These are phyloP conservation scores for Galagoides demidoff DNA, from an alignment of 2,797 vertebrate genomes.

Conservation along the genomic window DNA sequence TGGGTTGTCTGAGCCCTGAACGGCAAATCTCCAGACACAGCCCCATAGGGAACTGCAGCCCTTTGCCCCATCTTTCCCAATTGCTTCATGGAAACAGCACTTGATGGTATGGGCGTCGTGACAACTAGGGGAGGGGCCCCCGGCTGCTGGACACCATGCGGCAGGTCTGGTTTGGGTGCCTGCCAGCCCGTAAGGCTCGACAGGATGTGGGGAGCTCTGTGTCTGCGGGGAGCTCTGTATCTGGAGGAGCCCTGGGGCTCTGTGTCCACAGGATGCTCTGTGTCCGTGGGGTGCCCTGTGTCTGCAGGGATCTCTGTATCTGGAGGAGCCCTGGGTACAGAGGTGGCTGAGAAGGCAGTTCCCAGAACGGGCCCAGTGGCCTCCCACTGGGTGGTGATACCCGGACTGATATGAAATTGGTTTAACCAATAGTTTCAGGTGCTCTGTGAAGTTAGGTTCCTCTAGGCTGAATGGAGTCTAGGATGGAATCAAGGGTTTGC, in stretches of 20 bases:
- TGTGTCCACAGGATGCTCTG: too few species aligned
- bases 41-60: fast-evolving
- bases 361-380: fast-evolving
- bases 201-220: not conserved
- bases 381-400: not conserved
- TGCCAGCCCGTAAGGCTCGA: too few species aligned
- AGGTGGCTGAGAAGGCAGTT: not conserved
- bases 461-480: too few species aligned
- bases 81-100: too few species aligned
- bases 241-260: too few species aligned
- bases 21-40: not conserved
- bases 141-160: not conserved
- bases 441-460: not conserved
- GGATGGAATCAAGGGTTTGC: fast-evolving
- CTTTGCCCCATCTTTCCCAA: not conserved
- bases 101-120: not conserved
- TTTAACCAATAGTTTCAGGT: not conserved
- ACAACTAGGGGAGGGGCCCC: not conserved
- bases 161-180: not conserved
- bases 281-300: not conserved
- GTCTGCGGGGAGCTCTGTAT: too few species aligned
- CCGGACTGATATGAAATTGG: too few species aligned
- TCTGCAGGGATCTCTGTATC: not conserved
- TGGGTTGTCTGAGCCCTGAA: not conserved
- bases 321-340: not conserved